These are phyloP conservation scores for Melieria omissa DNA, from an alignment of 2,888 invertebrate species.

Conservation along the genomic window DNA sequence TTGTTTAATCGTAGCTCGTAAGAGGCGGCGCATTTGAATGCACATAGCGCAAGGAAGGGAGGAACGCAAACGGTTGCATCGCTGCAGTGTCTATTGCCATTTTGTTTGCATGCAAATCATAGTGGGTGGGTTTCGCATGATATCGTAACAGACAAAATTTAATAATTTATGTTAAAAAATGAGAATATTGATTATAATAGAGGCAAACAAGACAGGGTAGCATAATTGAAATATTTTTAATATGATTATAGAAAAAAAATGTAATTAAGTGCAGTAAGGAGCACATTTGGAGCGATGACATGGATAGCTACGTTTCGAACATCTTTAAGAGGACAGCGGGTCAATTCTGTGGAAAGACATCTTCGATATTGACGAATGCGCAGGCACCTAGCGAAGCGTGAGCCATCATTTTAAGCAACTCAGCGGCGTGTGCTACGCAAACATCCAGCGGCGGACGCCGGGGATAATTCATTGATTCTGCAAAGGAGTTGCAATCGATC, in stretches of 20 bases:
- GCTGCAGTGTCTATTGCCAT: too few relatives aligned
- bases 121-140: slow-evolving; percentile 3
- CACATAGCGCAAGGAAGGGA: background rate
- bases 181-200: slow-evolving; percentile 13
- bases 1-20: background rate
- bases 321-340: slow-evolving; percentile 62
- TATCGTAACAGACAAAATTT: slow-evolving; percentile 16
- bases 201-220: slow-evolving; percentile 17
- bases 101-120: slow-evolving; percentile 3
- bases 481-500: slow-evolving; percentile 38
- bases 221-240: slow-evolving; percentile 36
- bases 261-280: slow-evolving; percentile 45
- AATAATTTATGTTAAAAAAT: slow-evolving; percentile 16
- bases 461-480: slow-evolving; percentile 91
- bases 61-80: too few relatives aligned
- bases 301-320: slow-evolving; percentile 55
- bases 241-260: slow-evolving; percentile 42
- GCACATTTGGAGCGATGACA: slow-evolving; percentile 50
- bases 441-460: slow-evolving; percentile 93
- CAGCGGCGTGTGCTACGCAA: slow-evolving; percentile 89
- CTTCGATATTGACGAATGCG: slow-evolving; percentile 93
- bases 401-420: slow-evolving; percentile 90
- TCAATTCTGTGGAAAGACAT: slow-evolving; percentile 73
- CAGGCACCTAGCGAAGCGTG: slow-evolving; percentile 89
- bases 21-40: background rate